These are phyloP conservation scores for Butorides virescens DNA, from an alignment of 2,113 vertebrate species.

Conservation along the genomic window DNA sequence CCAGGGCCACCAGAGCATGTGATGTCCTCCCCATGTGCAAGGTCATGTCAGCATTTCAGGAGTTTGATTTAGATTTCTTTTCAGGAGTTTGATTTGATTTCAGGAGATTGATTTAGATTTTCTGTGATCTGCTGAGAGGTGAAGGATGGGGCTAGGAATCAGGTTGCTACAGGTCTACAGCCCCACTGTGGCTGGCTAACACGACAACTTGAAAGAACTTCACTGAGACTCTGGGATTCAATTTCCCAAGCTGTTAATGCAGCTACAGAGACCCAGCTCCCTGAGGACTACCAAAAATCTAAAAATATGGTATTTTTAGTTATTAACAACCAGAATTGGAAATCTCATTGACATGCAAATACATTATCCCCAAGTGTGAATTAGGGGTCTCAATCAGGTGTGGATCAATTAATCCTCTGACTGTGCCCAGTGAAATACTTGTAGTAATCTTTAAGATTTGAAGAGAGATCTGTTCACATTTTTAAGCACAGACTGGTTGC, in stretches of 20 bases:
- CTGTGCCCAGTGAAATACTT: neutral
- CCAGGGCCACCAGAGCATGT: neutral
- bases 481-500: neutral
- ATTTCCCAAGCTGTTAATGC: neutral
- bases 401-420: neutral
- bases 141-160: neutral
- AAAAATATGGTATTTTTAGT: neutral
- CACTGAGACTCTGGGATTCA: neutral
- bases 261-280: neutral
- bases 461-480: neutral
- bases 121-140: neutral
- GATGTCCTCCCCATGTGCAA: accelerated
- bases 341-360: neutral
- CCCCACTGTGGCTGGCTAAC: neutral
- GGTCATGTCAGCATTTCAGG: neutral
- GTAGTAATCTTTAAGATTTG: neutral
- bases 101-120: neutral
- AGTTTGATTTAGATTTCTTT: neutral
- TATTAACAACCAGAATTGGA: neutral
- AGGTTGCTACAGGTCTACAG: neutral
- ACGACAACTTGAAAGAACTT: neutral
- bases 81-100: too few species aligned
- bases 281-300: neutral
- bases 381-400: neutral
- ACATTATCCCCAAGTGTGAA: neutral